Base-by-base conservation (phyloP, 2,888 invertebrate genomes). In the Acheta domesticus region DNA sequence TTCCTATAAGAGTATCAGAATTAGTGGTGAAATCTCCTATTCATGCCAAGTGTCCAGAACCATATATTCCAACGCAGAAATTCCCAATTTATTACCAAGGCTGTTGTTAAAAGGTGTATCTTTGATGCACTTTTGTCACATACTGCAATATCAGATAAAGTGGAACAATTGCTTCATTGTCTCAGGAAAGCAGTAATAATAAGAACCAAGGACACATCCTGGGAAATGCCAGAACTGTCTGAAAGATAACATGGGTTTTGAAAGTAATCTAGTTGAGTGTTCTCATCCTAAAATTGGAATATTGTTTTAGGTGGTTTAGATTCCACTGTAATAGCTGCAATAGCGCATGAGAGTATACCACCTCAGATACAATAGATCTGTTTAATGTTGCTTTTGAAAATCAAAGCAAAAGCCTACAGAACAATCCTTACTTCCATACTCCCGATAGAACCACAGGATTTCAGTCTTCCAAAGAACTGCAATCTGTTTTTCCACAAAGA, bases 351-450 rank as follows among this genome's bases (percentile, higher is more conserved):
- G 88, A 93, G 89, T 87, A 87, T 94, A 21, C 87, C 91, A 1
- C 84, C 84, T 80, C 85, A 89, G 92, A 94, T 84, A 89, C 93
- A 36, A 96, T 99, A 84, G 98, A 98, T 86, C 90, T 99, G 23
- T 89, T 98, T 50, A 99, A 98, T 89, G 96, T 98, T n/a, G 95
- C 98, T 21, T n/a, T 98, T 88, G 92, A 91, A 84, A 91, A n/a
- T 82, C 75, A 78, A 78, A 62, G 81, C 79, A 79, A 36, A 78
- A 19, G 48, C 78, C 21, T 49, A 48, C 76, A 12, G 48, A 75
- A n/a, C 75, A 49, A 19, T 76, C 76, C 14, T n/a, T 16, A 77
- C 21, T 80, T 21, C 48, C 23, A 48, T 83, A 94, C 94, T 19
- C 97, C 98, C 23, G 98, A 98, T 86, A 90, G 98, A 85, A 85